Evolutionary conservation across 2,888 invertebrate species (phyloP).

Genomic region (Eupithecia insigniata): DNA sequence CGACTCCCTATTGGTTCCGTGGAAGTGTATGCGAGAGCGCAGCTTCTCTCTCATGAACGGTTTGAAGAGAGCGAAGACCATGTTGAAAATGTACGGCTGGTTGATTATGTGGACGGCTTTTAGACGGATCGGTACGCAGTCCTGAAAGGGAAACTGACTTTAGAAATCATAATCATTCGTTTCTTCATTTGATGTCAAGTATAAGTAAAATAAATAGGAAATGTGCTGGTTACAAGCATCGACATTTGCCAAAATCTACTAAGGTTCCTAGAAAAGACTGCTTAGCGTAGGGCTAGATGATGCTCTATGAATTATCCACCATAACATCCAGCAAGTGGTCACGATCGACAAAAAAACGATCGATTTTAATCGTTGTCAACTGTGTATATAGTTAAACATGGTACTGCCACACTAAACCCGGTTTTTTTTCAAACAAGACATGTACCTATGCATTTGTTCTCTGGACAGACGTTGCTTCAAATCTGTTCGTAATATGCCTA

Average conservation of each 20-base stretch:
- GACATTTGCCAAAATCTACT: background rate
- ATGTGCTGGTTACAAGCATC: background rate
- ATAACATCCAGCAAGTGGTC: background rate
- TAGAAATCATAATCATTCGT: background rate
- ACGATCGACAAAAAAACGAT: background rate
- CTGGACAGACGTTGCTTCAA: background rate
- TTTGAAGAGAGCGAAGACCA: constrained; percentile 93
- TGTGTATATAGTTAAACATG: no score
- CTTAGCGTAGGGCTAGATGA: background rate
- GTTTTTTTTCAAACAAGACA: no score
- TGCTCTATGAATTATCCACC: background rate
- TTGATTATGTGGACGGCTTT: constrained; percentile 95
- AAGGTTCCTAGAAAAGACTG: background rate
- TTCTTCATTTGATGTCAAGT: background rate
- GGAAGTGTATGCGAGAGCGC: constrained; percentile 90
- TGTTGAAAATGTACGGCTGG: constrained; percentile 93
- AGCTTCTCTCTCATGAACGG: constrained; percentile 94
- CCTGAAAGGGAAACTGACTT: constrained; percentile 78
- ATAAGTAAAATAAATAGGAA: background rate
- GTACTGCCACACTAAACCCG: no score
- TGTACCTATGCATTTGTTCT: no score
- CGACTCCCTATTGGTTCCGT: constrained; percentile 87
- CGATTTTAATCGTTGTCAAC: no score
- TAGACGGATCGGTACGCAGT: constrained; percentile 91
- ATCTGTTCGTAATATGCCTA: background rate